Evolutionary conservation across 1,140 invertebrate species (phyloP).

Genomic region (Diprion similis): DNA sequence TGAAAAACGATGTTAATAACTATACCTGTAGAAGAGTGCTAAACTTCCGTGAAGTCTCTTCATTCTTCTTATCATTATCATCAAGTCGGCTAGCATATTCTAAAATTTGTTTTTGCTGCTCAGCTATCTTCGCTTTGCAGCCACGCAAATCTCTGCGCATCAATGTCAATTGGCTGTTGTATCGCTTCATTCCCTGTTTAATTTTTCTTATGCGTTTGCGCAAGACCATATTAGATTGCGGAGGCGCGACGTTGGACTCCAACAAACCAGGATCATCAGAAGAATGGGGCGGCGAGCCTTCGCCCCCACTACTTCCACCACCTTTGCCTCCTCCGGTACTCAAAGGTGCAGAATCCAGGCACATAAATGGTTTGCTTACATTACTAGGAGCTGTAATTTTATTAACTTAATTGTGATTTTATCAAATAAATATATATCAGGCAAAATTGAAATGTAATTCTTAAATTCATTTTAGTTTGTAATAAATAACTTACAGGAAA

Average conservation of each 20-base stretch:
- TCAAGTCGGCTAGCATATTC: slow-evolving; percentile 84
- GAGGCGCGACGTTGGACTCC: slow-evolving; percentile 67
- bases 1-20: not conserved
- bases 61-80: slow-evolving; percentile 89
- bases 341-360: slow-evolving; percentile 67
- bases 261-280: slow-evolving; percentile 62
- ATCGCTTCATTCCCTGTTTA: slow-evolving; percentile 87
- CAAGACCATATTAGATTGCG: slow-evolving; percentile 83
- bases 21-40: slow-evolving; percentile 83
- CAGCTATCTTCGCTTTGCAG: slow-evolving; percentile 80
- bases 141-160: slow-evolving; percentile 77
- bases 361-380: slow-evolving; percentile 69
- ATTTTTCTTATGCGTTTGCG: slow-evolving; percentile 85
- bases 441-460: slow-evolving; percentile 20
- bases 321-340: slow-evolving; percentile 55
- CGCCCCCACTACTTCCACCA: slow-evolving; percentile 49
- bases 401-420: slow-evolving; percentile 16
- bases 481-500: slow-evolving; percentile 66
- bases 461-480: slow-evolving; percentile 15
- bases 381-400: slow-evolving; percentile 64
- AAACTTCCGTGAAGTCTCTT: slow-evolving; percentile 86
- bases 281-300: slow-evolving; percentile 54
- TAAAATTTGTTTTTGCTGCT: slow-evolving; percentile 84
- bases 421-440: slow-evolving; percentile 12
- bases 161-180: slow-evolving; percentile 79